These are phyloP conservation scores for Peromyscus polionotus DNA, from an alignment of 2,113 vertebrate species.

Conservation along the genomic window DNA sequence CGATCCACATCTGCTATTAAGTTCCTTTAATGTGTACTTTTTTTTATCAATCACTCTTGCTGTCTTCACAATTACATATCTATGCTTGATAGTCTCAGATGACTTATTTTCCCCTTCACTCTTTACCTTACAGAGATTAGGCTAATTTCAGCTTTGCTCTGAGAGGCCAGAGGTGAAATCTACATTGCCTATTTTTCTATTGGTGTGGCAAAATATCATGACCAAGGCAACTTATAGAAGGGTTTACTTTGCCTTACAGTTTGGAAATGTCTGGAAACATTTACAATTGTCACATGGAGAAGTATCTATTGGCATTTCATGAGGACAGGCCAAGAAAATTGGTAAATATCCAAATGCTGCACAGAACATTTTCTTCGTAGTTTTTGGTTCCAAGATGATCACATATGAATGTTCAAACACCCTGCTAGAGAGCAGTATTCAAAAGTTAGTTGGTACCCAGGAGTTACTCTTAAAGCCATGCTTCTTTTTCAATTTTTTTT, in stretches of 20 bases:
- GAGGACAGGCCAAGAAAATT: not conserved
- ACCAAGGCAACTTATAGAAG: not conserved
- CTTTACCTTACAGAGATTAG: not conserved
- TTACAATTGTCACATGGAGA: not conserved
- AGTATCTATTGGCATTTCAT: not conserved
- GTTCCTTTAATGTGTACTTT: not conserved
- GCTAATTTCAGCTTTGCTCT: not conserved
- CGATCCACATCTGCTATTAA: too few relatives aligned
- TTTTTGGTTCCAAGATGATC: not conserved
- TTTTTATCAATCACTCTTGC: not conserved
- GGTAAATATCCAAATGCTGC: not conserved
- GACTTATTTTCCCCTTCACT: not conserved
- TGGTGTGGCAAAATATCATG: not conserved
- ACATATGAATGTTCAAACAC: not conserved
- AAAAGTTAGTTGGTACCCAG: not conserved
- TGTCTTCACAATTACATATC: not conserved
- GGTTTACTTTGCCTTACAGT: not conserved
- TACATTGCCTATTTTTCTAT: not conserved
- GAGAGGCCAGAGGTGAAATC: not conserved
- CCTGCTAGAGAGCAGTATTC: not conserved
- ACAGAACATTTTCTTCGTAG: not conserved
- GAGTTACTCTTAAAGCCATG: not conserved
- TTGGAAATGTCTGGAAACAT: not conserved
- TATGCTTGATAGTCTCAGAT: not conserved
- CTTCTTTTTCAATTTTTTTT: not conserved